Conservation (phyloP, 1,140 invertebrate species). For the Diabrotica virgifera region DNA sequence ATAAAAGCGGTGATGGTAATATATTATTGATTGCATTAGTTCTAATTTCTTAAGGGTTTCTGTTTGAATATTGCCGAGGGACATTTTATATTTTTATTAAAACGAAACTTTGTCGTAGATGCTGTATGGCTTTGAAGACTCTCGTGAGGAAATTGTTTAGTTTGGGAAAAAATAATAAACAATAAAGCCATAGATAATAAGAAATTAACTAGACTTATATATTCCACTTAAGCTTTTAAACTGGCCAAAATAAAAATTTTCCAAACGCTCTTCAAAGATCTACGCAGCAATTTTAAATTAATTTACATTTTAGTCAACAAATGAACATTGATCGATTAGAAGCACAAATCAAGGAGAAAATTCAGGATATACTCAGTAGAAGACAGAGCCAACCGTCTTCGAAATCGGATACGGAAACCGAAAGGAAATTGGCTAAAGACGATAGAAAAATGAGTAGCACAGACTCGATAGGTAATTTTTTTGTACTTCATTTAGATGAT, state of each 20-base stretch:
- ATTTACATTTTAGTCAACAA: conserved; percentile 29
- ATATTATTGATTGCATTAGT: too few relatives aligned
- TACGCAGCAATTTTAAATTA: neutral
- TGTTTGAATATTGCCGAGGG: too few relatives aligned
- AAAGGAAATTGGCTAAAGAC: conserved; percentile 37
- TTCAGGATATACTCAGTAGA: conserved; percentile 48
- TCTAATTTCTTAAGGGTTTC: too few relatives aligned
- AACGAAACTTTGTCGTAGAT: neutral
- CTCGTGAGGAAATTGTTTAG: neutral
- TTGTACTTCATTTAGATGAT: neutral
- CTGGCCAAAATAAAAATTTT: neutral
- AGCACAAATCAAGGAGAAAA: conserved; percentile 52
- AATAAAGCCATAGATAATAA: too few relatives aligned
- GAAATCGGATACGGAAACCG: conserved; percentile 45
- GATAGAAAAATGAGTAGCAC: conserved; percentile 43
- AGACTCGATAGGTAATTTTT: conserved; percentile 34
- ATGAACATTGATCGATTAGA: conserved; percentile 49
- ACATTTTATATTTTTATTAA: too few relatives aligned
- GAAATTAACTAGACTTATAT: too few relatives aligned
- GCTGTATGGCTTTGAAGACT: neutral
- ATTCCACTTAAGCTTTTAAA: neutral
- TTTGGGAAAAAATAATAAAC: neutral
- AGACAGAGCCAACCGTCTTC: conserved; percentile 38
- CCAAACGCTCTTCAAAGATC: too few relatives aligned
- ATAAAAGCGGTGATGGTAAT: too few relatives aligned